Conservation (phyloP, 2,113 vertebrate species). For the Isurus oxyrinchus region DNA sequence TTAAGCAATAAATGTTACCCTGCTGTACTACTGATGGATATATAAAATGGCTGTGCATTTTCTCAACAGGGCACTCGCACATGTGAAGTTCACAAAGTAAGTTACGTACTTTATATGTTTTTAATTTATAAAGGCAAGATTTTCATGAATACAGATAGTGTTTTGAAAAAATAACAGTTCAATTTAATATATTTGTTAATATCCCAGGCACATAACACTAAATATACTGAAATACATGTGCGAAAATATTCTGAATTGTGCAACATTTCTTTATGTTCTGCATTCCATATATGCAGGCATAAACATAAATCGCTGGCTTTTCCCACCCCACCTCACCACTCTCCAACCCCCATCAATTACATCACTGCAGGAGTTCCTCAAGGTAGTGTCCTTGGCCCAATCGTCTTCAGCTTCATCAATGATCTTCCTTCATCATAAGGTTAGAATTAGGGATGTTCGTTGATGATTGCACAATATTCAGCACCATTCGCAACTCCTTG, state of each 20-base stretch:
- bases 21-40: not conserved
- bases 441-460: no score
- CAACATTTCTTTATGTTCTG: not conserved
- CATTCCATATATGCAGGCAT: not conserved
- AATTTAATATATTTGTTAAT: not conserved
- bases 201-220: no score
- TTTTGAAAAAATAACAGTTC: not conserved
- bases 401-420: no score
- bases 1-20: not conserved
- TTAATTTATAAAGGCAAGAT: not conserved
- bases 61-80: conserved; percentile 81
- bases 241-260: not conserved
- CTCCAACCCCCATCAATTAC: not conserved
- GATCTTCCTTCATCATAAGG: no score
- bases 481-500: no score
- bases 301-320: not conserved
- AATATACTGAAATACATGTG: not conserved
- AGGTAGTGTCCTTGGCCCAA: no score
- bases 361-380: no score
- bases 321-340: no score
- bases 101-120: conserved; percentile 48
- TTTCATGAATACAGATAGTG: not conserved
- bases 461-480: no score
- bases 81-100: conserved; percentile 98
- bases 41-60: conserved; percentile 38